A percentile compares a stretch with the other conserved stretches of the same genome.
Evolutionary conservation across 2,888 invertebrate species (phyloP).

Genomic region (Deladenus siricidicola): DNA sequence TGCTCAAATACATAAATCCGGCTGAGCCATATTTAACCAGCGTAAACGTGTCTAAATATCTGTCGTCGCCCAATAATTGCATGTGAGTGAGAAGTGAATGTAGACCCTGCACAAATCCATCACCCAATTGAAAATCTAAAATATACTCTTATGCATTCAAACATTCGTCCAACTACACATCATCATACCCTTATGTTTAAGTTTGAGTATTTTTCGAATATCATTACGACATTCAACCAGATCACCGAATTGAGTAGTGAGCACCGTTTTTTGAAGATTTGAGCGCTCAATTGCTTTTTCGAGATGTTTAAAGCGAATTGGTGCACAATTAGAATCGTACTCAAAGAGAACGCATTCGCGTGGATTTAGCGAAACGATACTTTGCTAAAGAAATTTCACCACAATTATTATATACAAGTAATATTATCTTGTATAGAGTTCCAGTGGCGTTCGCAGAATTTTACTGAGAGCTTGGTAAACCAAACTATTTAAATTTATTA

Average conservation of each 20-base stretch:
- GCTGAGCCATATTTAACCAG: conserved; percentile 26
- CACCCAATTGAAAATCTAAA: neutral
- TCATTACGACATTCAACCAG: neutral
- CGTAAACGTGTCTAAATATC: conserved; percentile 15
- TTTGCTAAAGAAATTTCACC: conserved; percentile 23
- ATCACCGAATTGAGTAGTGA: neutral
- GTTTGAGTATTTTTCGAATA: neutral
- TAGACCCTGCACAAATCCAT: neutral
- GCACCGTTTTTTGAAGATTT: conserved; percentile 1
- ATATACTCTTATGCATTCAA: too few relatives aligned
- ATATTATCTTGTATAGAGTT: too few relatives aligned
- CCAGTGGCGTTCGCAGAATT: too few relatives aligned
- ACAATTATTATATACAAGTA: too few relatives aligned
- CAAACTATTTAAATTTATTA: too few relatives aligned
- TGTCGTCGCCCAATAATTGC: conserved; percentile 9
- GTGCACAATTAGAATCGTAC: conserved; percentile 7
- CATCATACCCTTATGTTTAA: neutral
- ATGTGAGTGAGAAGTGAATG: conserved; percentile 2
- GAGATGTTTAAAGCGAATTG: conserved; percentile 14
- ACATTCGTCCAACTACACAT: too few relatives aligned
- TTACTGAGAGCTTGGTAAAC: too few relatives aligned
- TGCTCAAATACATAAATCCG: conserved; percentile 35
- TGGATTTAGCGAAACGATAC: conserved; percentile 25
- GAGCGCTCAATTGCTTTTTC: conserved; percentile 15
- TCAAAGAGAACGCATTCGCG: conserved; percentile 25